These are phyloP conservation scores for Stenodema calcarata DNA, from an alignment of 2,888 invertebrate species.

Conservation along the genomic window DNA sequence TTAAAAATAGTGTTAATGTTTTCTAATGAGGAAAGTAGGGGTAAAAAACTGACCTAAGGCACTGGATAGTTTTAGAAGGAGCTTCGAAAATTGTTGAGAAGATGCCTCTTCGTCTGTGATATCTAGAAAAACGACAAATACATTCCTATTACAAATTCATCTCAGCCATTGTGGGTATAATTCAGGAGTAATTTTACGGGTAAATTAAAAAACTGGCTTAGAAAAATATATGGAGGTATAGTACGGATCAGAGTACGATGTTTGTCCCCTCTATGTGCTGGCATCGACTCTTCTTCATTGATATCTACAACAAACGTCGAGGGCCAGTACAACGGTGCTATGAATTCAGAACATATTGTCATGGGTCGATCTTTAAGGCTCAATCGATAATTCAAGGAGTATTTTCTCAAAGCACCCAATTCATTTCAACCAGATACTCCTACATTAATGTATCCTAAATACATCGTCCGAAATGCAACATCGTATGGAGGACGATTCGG, in stretches of 20 bases:
- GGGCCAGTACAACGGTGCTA: constrained; percentile 29
- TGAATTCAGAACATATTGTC: not conserved
- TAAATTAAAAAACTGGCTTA: not conserved
- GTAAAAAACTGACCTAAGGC: constrained; percentile 39
- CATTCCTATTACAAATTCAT: not conserved
- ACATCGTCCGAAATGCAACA: too few relatives aligned
- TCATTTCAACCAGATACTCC: not conserved
- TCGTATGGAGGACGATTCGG: too few relatives aligned
- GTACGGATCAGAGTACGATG: constrained; percentile 27
- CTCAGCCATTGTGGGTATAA: not conserved
- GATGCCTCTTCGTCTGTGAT: constrained; percentile 47
- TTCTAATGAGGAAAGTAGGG: not conserved
- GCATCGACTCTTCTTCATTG: not conserved
- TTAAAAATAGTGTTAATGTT: not conserved
- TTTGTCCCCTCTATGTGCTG: constrained; percentile 19
- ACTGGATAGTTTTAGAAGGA: constrained; percentile 39
- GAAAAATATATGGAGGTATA: not conserved
- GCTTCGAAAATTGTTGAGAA: constrained; percentile 46
- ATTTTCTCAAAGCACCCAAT: not conserved
- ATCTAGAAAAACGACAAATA: constrained; percentile 34
- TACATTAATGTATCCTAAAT: too few relatives aligned
- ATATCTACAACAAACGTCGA: constrained; percentile 35
- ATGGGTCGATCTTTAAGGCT: not conserved
- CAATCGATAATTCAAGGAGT: not conserved
- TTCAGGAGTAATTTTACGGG: not conserved